phyloP scores from a whole-genome alignment of 2,797 vertebrate species.

The Tadarida brasiliensis region DNA sequence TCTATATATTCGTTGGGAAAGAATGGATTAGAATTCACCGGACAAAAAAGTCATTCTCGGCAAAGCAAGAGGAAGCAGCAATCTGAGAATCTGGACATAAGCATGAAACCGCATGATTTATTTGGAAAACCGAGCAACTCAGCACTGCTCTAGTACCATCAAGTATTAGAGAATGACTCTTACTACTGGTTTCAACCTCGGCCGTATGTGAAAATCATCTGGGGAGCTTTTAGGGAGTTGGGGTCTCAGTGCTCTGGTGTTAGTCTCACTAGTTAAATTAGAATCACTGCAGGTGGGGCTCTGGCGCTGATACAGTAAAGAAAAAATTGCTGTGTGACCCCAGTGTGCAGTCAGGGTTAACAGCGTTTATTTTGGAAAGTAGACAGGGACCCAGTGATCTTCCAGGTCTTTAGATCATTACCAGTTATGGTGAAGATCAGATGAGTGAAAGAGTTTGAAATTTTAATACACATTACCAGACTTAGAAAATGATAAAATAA shows the following conservation, averaged over 20 bases:
- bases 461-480: neutral
- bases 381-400: neutral
- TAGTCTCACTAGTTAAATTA: neutral
- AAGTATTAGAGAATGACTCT: rapidly evolving
- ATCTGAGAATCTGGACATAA: neutral
- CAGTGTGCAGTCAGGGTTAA: neutral
- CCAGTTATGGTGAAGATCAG: neutral
- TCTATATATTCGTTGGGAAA: neutral
- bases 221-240: neutral
- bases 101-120: neutral
- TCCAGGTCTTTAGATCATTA: neutral
- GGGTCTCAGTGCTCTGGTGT: neutral
- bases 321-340: neutral
- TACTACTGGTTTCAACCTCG: neutral
- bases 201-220: neutral
- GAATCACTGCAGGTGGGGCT: neutral
- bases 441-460: neutral
- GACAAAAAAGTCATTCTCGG: neutral
- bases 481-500: neutral
- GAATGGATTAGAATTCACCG: neutral
- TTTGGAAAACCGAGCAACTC: neutral
- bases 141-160: neutral
- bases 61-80: conserved; percentile 15
- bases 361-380: neutral
- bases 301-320: no score